Evolutionary conservation across 2,888 invertebrate species (phyloP).

Genomic region (Gymnoscelis rufifasciata): DNA sequence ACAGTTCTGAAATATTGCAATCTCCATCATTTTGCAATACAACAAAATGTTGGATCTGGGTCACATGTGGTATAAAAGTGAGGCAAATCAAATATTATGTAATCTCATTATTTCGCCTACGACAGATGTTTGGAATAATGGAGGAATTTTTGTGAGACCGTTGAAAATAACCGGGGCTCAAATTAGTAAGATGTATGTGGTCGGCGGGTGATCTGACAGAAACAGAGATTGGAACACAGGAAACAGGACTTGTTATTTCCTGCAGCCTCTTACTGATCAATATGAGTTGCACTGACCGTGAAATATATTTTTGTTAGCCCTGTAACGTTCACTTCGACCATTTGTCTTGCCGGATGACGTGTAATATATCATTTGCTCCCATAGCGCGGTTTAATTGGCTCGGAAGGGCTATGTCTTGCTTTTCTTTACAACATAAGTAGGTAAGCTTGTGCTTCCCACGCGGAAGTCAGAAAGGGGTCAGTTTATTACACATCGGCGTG

Average conservation of each 20-base stretch:
- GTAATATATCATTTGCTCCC: constrained; percentile 17
- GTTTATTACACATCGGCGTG: constrained; percentile 37
- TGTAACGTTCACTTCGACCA: constrained; percentile 18
- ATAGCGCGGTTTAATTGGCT: constrained; percentile 20
- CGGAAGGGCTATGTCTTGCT: constrained; percentile 18
- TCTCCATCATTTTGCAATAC: constrained; percentile 39
- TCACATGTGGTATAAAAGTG: constrained; percentile 30
- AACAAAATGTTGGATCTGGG: constrained; percentile 37
- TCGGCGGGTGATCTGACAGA: constrained; percentile 5
- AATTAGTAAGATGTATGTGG: constrained; percentile 17
- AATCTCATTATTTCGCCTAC: constrained; percentile 34
- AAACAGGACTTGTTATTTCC: constrained; percentile 2
- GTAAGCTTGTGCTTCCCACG: constrained; percentile 29
- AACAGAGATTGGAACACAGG: neutral
- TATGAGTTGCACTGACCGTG: constrained; percentile 28
- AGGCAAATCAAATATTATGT: constrained; percentile 38
- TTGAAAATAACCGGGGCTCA: constrained; percentile 18
- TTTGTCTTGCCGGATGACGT: constrained; percentile 24
- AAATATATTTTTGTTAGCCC: constrained; percentile 25
- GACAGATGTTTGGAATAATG: constrained; percentile 21
- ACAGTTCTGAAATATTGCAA: constrained; percentile 39
- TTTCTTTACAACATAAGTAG: constrained; percentile 6
- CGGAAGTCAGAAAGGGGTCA: constrained; percentile 50
- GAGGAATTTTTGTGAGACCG: constrained; percentile 14
- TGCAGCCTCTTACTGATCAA: constrained; percentile 25